Base-by-base conservation (phyloP, 2,888 invertebrate species). In the Halictus quadricinctus region DNA sequence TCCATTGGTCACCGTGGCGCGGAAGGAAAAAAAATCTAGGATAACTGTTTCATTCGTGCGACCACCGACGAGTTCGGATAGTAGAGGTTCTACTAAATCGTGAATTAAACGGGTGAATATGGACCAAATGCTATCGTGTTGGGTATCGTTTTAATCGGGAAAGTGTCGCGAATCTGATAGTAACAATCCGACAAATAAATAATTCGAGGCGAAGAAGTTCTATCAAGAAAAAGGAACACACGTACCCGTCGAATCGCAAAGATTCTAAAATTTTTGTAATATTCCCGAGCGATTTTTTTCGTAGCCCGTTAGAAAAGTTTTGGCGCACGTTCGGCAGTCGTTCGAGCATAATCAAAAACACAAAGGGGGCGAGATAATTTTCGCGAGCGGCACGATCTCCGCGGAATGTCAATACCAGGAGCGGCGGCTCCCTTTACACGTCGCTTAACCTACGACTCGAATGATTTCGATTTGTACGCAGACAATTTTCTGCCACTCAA, bases 401-500 rank as follows among this genome's bases (percentile, higher is more conserved):
- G 29, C 18, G 66, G 66, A 8, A 66, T 36, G 66, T 29, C 66
- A 36, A 66, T 66, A 66, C 29, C 66, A 66, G 66, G 18, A 66
- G 29, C 66, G 18, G 25, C 46, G 48, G 77, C 43, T 85, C 80
- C 72, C 64, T 79, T 88, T 79, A 84, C 82, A 82, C 85, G 80
- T 88, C 88, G 88, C 88, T 90, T 90, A 86, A 83, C 83, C 50
- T 69, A 48, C 83, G 80, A 78, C 82, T 84, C 50, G 79, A 81
- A 87, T 86, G 80, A 76, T 50, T 72, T 41, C 87, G 84, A 88
- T 86, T 87, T 84, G 83, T 78, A 60, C 84, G 78, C 86, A 82
- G 78, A 88, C 91, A 90, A 92, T 93, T 93, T 93, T 92, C 91
- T 90, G 90, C 91, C 91, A 92, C 91, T 92, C 91, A 89, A 91